phyloP scores from a whole-genome alignment of 2,888 invertebrate genomes.

The Mongoloraphidia duomilia region DNA sequence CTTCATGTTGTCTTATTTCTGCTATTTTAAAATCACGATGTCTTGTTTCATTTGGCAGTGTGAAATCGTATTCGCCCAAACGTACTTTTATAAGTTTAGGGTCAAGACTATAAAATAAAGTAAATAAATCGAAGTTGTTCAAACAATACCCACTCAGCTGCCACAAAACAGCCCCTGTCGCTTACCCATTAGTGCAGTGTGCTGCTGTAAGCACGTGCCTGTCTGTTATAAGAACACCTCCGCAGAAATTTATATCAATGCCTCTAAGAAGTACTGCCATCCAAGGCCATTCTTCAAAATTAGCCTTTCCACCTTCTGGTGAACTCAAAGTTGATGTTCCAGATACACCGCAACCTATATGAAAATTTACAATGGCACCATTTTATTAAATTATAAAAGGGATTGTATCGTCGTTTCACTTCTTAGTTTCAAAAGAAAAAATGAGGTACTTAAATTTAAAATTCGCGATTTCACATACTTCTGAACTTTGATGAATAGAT shows the following conservation, averaged over 20 bases:
- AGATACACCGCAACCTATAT: conserved; percentile 41
- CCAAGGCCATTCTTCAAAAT: conserved; percentile 63
- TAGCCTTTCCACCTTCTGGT: conserved; percentile 8
- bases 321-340: conserved; percentile 30
- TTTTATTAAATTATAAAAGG: no score
- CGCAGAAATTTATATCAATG: conserved; percentile 53
- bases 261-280: conserved; percentile 61
- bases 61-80: conserved; percentile 71
- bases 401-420: no score
- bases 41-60: conserved; percentile 48
- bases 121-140: neutral
- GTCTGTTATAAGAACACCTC: conserved; percentile 67
- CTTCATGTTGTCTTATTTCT: conserved; percentile 49
- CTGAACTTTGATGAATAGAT: neutral
- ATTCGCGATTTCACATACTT: no score
- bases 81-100: conserved; percentile 50
- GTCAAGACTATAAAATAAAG: conserved; percentile 32
- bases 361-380: no score
- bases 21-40: conserved; percentile 52
- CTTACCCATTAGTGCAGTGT: conserved; percentile 51
- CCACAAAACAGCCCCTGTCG: neutral
- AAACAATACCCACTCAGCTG: neutral
- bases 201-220: conserved; percentile 65
- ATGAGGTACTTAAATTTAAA: neutral
- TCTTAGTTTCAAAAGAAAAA: neutral